Evolutionary conservation across 2,797 vertebrate genomes (phyloP), one percentile per base, ranked within the genome.

Genomic region (Epinephelus malabaricus): DNA sequence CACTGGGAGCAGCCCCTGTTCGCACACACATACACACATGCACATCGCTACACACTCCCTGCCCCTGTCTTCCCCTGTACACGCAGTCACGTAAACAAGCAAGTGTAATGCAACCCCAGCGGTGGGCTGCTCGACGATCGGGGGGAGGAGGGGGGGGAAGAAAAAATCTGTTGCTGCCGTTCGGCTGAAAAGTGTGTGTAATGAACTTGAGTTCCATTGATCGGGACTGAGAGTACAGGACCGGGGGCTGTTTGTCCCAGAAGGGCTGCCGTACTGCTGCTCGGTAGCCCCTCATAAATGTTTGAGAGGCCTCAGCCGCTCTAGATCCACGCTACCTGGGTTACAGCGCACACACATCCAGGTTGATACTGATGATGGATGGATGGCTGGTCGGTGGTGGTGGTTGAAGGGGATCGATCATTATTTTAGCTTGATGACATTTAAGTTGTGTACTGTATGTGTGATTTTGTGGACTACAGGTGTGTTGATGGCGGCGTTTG

Each of bases 241-340:
- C 94, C 91, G 86, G 91, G 92, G 92, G 93, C 90, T 95, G 94
- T 94, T 95, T 95, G 93, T 95, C 93, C 94, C 93, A 89, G 88
- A 92, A 91, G 95, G 88, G 89, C 86, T 85, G 70, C 86, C 80
- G 59, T 90, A 88, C 79, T n/a, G 68, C 79, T 75, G 87, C 90
- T 91, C 79, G 59, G 92, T 91, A 92, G 86, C 86, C 88, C 88
- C 94, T 96, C 93, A 96, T 95, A 94, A 95, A 96, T 96, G 93
- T 95, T 95, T 95, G 91, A 96, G 87, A 91, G 88, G 80, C 82
- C 85, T 90, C 74, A 82, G 90, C 89, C 38, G 68, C 87, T 86
- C 73, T 51, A 69, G 86, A 86, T 86, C 72, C 87, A 90, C 43
- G 66, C 73, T 89, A 87, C 91, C 86, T 86, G 88, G 84, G 84